phyloP scores from a whole-genome alignment of 2,888 invertebrate species.

The Scrobipalpa atriplicella region DNA sequence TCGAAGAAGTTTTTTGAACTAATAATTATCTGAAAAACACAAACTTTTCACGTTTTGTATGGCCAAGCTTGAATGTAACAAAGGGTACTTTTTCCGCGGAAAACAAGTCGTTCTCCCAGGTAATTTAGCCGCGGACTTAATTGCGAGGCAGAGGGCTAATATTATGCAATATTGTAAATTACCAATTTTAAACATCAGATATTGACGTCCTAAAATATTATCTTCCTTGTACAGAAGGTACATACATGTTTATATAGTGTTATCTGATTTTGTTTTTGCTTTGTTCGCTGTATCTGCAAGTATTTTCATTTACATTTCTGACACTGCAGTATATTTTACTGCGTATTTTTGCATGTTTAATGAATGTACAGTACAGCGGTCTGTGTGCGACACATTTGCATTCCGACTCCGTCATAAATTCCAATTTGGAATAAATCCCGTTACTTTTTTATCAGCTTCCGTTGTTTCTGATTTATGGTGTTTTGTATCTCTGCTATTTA shows the following conservation, averaged over 20 bases:
- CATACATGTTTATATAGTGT: no score
- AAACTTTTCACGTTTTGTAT: no score
- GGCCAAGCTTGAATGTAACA: no score
- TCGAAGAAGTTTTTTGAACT: neutral
- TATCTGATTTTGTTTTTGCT: neutral
- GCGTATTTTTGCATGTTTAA: slow-evolving; percentile 6
- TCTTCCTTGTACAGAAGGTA: no score
- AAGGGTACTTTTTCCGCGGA: no score
- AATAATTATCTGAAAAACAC: no score
- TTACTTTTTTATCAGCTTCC: neutral
- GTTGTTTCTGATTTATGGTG: neutral
- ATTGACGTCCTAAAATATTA: no score
- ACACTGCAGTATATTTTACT: neutral
- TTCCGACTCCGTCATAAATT: neutral
- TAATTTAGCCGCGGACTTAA: no score
- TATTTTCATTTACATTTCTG: neutral
- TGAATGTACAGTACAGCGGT: slow-evolving; percentile 8
- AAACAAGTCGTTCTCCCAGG: no score
- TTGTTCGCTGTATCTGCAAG: neutral
- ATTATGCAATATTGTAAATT: no score
- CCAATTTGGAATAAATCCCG: neutral
- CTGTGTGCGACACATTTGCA: slow-evolving; percentile 2
- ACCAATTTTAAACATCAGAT: no score
- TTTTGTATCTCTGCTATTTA: slow-evolving; percentile 5
- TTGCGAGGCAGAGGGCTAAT: no score